These are phyloP conservation scores for Cremastinae sp. DNA, from an alignment of 2,888 invertebrate genomes.

Conservation along the genomic window DNA sequence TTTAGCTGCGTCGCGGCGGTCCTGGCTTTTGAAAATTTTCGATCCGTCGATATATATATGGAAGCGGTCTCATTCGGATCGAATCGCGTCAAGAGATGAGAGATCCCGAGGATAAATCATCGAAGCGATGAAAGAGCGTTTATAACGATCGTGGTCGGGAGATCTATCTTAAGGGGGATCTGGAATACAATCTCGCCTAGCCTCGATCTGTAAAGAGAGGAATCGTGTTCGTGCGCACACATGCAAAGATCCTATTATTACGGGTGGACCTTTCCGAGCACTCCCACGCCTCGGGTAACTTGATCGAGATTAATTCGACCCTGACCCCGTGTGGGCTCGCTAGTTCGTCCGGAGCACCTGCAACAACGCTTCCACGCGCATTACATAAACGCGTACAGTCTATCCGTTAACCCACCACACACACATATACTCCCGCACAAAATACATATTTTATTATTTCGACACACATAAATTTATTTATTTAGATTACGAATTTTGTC, in stretches of 20 bases:
- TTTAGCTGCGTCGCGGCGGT: background rate
- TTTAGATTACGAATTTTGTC: background rate
- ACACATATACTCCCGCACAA: no score
- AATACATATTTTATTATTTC: no score
- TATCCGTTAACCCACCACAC: no score
- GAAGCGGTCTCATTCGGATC: conserved; percentile 22
- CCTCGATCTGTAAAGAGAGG: conserved; percentile 43
- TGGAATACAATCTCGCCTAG: conserved; percentile 61
- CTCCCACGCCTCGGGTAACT: conserved; percentile 80
- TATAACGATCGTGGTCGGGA: conserved; percentile 39
- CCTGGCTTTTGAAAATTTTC: background rate
- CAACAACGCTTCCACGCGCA: conserved; percentile 43
- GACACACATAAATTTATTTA: no score
- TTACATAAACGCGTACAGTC: conserved; percentile 14
- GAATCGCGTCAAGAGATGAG: conserved; percentile 28
- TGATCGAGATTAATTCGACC: conserved; percentile 80
- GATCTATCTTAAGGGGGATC: conserved; percentile 39
- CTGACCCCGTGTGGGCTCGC: conserved; percentile 74
- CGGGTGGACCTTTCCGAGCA: conserved; percentile 72
- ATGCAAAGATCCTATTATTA: conserved; percentile 77
- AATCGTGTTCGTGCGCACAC: conserved; percentile 31
- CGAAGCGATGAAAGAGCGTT: conserved; percentile 54
- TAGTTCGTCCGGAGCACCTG: conserved; percentile 61
- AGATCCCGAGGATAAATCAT: conserved; percentile 52
- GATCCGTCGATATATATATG: background rate